These are phyloP conservation scores for Artibeus lituratus DNA, from an alignment of 2,797 vertebrate species.

Conservation along the genomic window DNA sequence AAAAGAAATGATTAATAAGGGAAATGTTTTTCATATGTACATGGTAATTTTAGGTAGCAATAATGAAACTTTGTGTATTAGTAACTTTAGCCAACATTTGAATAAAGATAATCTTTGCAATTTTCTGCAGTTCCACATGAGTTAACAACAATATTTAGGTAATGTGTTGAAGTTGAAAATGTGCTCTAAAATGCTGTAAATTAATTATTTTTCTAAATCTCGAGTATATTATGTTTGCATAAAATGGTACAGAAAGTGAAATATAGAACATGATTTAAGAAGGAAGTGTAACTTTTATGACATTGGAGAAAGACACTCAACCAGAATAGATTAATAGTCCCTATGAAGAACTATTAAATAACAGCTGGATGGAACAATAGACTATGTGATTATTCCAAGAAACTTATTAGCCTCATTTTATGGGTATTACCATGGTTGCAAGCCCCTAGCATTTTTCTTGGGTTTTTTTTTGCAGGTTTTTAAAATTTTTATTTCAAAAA, in stretches of 20 bases:
- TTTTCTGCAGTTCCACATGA: conserved; percentile 1
- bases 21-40: conserved; percentile 33
- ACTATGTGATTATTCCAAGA: not conserved
- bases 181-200: not conserved
- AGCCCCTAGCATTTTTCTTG: not conserved
- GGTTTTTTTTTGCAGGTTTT: no score
- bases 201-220: conserved; percentile 37
- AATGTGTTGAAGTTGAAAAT: conserved; percentile 34
- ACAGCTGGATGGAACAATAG: not conserved
- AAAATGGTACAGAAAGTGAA: conserved; percentile 31
- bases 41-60: conserved; percentile 19
- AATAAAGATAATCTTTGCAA: conserved; percentile 8
- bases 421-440: not conserved
- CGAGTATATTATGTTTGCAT: not conserved
- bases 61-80: conserved; percentile 7
- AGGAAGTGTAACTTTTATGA: not conserved
- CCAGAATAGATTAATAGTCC: not conserved
- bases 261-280: conserved; percentile 3
- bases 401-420: not conserved
- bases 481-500: not conserved
- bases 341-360: conserved; percentile 24
- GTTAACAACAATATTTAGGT: conserved; percentile 13
- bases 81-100: conserved; percentile 27
- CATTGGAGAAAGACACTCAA: conserved; percentile 3
- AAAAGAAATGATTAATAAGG: conserved; percentile 9